phyloP scores from a whole-genome alignment of 2,888 invertebrate genomes.

The Noctua pronuba region DNA sequence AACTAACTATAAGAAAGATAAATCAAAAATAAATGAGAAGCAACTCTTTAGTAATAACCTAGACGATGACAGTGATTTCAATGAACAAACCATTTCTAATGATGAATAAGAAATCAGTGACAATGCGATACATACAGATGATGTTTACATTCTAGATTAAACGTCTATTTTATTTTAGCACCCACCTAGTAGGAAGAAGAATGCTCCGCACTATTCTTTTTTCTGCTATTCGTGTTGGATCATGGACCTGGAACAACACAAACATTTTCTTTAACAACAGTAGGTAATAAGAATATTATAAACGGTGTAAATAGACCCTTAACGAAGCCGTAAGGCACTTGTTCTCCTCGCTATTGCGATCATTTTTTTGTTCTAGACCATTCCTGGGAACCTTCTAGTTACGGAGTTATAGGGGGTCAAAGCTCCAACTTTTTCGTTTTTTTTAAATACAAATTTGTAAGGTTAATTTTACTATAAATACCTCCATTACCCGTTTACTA shows the following conservation, averaged over 20 bases:
- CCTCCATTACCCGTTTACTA: too few species aligned
- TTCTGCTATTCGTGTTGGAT: slow-evolving; percentile 63
- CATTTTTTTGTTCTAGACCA: too few species aligned
- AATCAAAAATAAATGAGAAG: neutral
- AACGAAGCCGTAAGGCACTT: too few species aligned
- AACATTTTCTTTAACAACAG: slow-evolving; percentile 10
- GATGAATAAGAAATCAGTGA: slow-evolving; percentile 2
- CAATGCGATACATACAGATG: neutral
- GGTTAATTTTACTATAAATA: too few species aligned
- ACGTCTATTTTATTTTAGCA: slow-evolving; percentile 21
- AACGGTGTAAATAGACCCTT: too few species aligned
- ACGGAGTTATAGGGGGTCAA: too few species aligned
- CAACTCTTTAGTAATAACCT: neutral
- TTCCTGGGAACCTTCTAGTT: too few species aligned
- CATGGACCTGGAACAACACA: slow-evolving; percentile 72
- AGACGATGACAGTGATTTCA: neutral
- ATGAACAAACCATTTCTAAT: neutral
- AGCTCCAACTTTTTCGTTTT: too few species aligned
- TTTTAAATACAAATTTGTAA: too few species aligned
- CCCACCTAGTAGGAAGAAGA: slow-evolving; percentile 73
- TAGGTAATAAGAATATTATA: slow-evolving; percentile 1
- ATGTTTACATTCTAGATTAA: neutral
- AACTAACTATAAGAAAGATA: neutral
- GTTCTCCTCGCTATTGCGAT: too few species aligned
- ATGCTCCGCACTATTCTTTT: slow-evolving; percentile 59